phyloP scores from a whole-genome alignment of 2,113 vertebrate species.

The Turnix velox region DNA sequence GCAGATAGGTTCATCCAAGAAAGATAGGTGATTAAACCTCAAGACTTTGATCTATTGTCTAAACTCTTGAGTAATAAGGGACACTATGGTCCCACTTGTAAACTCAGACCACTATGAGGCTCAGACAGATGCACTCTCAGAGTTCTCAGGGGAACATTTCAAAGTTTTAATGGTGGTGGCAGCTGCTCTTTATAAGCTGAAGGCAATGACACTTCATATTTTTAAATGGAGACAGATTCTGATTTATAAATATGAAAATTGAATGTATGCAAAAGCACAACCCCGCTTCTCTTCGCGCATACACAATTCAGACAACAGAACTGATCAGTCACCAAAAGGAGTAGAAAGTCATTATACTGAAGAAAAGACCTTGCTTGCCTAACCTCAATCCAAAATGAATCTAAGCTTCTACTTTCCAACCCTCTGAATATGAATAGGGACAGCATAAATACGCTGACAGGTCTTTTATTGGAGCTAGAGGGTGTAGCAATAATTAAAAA shows the following conservation, averaged over 20 bases:
- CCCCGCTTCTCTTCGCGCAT: background rate
- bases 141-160: conserved; percentile 48
- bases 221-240: conserved; percentile 36
- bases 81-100: conserved; percentile 26
- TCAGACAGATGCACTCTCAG: conserved; percentile 29
- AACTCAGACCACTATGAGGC: conserved; percentile 14
- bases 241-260: conserved; percentile 56
- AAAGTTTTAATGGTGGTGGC: conserved; percentile 42
- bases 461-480: conserved; percentile 50
- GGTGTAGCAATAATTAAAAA: conserved; percentile 65
- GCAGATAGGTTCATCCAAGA: background rate
- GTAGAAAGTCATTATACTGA: conserved; percentile 5
- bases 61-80: background rate
- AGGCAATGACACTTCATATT: conserved; percentile 24
- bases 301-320: conserved; percentile 30
- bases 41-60: conserved; percentile 23
- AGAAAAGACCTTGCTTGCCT: conserved; percentile 41
- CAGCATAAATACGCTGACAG: background rate
- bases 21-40: background rate
- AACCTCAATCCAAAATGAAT: conserved; percentile 42
- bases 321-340: conserved; percentile 41
- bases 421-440: conserved; percentile 15
- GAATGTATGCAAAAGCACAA: conserved; percentile 40
- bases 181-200: conserved; percentile 50
- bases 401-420: conserved; percentile 15